These are phyloP conservation scores for Danaus plexippus DNA, from an alignment of 1,140 invertebrate genomes.

Conservation along the genomic window DNA sequence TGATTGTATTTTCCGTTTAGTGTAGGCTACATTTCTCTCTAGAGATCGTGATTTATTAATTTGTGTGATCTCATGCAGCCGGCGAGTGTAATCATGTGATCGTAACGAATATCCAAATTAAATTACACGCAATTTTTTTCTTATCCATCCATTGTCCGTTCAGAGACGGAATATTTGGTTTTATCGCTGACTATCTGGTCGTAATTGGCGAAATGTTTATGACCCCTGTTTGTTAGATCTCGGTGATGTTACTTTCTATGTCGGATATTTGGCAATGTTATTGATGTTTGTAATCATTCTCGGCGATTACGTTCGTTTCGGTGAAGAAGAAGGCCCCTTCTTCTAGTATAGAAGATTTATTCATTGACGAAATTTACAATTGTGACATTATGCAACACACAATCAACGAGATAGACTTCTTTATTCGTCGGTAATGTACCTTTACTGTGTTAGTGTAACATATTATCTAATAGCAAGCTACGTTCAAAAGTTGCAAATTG, in stretches of 20 bases:
- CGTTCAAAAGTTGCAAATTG: no score
- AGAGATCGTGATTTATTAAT: constrained; percentile 10
- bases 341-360: no score
- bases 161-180: constrained; percentile 35
- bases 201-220: constrained; percentile 52
- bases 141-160: constrained; percentile 48
- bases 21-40: constrained; percentile 13
- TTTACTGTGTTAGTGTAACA: no score
- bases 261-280: constrained; percentile 23
- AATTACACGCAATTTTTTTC: constrained; percentile 53
- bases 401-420: no score
- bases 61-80: constrained; percentile 14
- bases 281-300: constrained; percentile 7
- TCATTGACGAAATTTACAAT: no score
- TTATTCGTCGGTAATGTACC: no score
- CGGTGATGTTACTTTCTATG: constrained; percentile 43
- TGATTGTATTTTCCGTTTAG: constrained; percentile 15
- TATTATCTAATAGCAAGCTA: no score
- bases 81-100: constrained; percentile 43
- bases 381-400: no score
- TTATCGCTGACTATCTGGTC: constrained; percentile 40
- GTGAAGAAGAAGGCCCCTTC: no score
- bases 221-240: constrained; percentile 32
- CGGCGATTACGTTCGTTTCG: no score
- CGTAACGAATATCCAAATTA: constrained; percentile 29